Conservation (phyloP, 1,140 invertebrate genomes). For the Manduca sexta region DNA sequence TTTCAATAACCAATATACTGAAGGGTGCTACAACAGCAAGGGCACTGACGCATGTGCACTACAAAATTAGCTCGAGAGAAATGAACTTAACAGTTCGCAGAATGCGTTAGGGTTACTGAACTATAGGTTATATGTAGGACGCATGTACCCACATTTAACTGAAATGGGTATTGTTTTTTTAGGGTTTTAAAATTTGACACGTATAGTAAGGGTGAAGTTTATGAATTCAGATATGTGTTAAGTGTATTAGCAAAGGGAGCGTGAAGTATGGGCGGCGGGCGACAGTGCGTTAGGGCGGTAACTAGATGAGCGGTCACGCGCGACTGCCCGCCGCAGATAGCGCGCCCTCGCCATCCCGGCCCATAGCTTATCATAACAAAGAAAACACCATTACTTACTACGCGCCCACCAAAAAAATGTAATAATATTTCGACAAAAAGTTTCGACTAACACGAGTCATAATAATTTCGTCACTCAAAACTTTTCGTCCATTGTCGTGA, state of each 20-base stretch:
- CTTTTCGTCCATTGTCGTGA: no score
- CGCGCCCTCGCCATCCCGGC: conserved; percentile 12
- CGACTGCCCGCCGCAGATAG: conserved; percentile 41
- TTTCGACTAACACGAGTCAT: no score
- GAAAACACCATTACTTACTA: no score
- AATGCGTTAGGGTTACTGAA: not conserved
- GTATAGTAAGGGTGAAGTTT: no score
- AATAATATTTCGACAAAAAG: no score
- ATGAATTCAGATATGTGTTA: no score
- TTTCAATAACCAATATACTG: no score
- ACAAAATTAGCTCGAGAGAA: conserved; percentile 15
- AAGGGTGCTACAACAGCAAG: conserved; percentile 4
- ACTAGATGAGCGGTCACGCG: conserved; percentile 60
- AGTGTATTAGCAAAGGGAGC: no score
- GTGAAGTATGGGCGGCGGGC: not conserved
- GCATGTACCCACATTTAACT: no score
- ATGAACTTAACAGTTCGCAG: conserved; percentile 6
- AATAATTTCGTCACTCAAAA: no score
- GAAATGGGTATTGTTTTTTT: not conserved
- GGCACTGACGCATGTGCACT: conserved; percentile 13
- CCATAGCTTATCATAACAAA: conserved; percentile 17
- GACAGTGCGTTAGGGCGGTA: conserved; percentile 18
- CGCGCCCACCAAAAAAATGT: no score
- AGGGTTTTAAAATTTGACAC: no score
- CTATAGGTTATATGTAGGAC: not conserved